Conservation (phyloP, 2,797 vertebrate species). For the Nyctalus aviator region DNA sequence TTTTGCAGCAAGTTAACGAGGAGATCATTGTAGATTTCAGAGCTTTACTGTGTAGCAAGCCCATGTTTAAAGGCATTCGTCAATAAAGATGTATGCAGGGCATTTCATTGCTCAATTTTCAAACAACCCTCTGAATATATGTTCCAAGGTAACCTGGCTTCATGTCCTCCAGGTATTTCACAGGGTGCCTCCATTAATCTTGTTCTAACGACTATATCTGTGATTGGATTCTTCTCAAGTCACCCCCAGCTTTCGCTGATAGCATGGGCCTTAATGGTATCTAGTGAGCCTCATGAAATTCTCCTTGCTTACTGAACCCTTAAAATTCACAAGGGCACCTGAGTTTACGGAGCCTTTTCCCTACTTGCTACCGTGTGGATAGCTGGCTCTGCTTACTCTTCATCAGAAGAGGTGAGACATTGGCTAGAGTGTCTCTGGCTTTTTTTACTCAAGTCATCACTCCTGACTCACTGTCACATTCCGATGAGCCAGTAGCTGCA, state of each 20-base stretch:
- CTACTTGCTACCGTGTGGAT: fast-evolving
- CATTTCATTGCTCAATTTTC: background rate
- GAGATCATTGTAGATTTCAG: background rate
- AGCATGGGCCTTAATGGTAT: background rate
- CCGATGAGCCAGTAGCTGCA: background rate
- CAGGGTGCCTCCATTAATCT: background rate
- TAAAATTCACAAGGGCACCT: background rate
- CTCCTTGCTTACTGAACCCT: background rate
- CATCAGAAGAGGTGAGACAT: background rate
- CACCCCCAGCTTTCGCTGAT: background rate
- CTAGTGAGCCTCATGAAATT: background rate
- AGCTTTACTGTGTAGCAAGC: background rate
- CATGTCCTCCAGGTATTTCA: background rate
- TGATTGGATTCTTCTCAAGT: background rate
- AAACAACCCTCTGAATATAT: background rate
- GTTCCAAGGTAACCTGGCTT: background rate
- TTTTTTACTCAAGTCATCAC: background rate
- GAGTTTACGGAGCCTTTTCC: background rate
- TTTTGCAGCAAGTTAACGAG: background rate
- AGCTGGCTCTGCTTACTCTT: background rate
- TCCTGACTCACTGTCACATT: background rate
- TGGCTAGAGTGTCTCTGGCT: background rate
- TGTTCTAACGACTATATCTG: background rate
- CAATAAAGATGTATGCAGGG: background rate
- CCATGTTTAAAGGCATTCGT: background rate